Evolutionary conservation across 2,888 invertebrate species (phyloP).

Genomic region (Halocaridina rubra): DNA sequence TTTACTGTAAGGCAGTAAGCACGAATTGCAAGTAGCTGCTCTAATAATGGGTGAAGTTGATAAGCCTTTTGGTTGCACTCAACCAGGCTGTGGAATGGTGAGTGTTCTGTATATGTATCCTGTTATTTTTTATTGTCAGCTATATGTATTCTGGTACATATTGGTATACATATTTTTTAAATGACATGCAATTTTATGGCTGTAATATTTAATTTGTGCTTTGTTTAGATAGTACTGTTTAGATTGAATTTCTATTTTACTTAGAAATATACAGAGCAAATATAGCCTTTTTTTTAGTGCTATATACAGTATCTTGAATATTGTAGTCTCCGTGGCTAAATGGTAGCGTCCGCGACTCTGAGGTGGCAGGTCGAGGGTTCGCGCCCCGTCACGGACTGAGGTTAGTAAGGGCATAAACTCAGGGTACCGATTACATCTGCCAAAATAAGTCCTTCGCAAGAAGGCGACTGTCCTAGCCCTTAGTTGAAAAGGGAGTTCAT

Average conservation of each 20-base stretch:
- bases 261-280: background rate
- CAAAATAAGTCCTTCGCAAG: too few species aligned
- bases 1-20: background rate
- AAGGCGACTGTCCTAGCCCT: too few species aligned
- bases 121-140: background rate
- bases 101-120: background rate
- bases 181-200: background rate
- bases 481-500: too few species aligned
- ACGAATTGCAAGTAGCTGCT: background rate
- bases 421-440: too few species aligned
- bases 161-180: background rate
- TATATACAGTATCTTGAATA: too few species aligned
- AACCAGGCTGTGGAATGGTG: constrained; percentile 54
- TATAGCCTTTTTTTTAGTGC: background rate
- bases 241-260: background rate
- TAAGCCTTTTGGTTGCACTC: constrained; percentile 47
- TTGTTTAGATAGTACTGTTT: background rate
- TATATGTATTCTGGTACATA: background rate
- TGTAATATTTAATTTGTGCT: background rate
- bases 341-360: too few species aligned
- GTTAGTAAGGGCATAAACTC: too few species aligned
- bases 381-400: too few species aligned
- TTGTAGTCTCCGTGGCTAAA: too few species aligned
- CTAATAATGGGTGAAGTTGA: constrained; percentile 49
- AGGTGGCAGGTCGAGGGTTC: too few species aligned